Percentiles rank a stretch among this genome's conserved stretches.
phyloP scores from a whole-genome alignment of 2,797 vertebrate species.

The Antrozous pallidus region DNA sequence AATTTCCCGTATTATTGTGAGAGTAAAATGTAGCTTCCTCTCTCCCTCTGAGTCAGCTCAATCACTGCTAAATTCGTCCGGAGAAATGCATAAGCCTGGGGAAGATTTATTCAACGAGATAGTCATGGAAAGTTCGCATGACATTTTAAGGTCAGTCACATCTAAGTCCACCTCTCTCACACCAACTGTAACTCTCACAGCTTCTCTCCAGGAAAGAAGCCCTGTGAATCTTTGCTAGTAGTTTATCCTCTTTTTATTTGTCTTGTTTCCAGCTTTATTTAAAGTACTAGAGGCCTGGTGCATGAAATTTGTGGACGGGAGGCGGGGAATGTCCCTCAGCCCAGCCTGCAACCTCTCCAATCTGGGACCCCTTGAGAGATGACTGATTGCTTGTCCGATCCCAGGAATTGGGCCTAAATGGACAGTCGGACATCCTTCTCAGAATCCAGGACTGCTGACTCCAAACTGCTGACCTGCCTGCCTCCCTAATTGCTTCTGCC shows the following conservation, averaged over 20 bases:
- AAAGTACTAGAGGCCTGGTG: too few relatives aligned
- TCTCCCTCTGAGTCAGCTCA: conserved; percentile 53
- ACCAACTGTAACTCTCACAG: neutral
- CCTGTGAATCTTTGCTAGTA: neutral
- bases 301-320: too few relatives aligned
- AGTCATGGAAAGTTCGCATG: neutral
- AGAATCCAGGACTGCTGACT: too few relatives aligned
- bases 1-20: conserved; percentile 45
- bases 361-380: too few relatives aligned
- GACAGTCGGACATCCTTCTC: too few relatives aligned
- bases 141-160: neutral
- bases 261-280: neutral
- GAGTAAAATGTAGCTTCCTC: neutral
- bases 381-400: too few relatives aligned
- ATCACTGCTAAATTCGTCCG: neutral
- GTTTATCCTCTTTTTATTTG: neutral
- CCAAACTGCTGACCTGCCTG: too few relatives aligned
- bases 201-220: neutral
- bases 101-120: conserved; percentile 31
- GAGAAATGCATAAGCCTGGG: conserved; percentile 22
- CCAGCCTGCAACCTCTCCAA: too few relatives aligned
- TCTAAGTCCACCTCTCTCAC: neutral
- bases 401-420: too few relatives aligned
- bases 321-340: too few relatives aligned
- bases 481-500: too few relatives aligned